phyloP scores from a whole-genome alignment of 2,113 vertebrate genomes.

The Catharus fuscescens region DNA sequence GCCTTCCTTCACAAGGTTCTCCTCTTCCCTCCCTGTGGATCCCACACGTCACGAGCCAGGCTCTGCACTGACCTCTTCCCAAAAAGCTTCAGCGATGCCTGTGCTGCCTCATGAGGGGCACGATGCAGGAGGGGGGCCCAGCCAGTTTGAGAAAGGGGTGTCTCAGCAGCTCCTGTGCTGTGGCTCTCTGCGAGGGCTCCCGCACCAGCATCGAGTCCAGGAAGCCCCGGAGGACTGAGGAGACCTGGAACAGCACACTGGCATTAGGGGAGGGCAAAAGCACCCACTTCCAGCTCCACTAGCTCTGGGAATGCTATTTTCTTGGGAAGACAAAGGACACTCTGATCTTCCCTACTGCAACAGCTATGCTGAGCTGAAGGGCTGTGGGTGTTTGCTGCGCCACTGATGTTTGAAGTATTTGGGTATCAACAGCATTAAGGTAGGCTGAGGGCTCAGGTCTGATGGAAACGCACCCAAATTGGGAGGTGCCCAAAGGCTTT shows the following conservation, averaged over 20 bases:
- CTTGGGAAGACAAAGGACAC: neutral
- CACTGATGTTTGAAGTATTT: accelerated
- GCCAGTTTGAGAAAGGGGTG: constrained; percentile 94
- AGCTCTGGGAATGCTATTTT: neutral
- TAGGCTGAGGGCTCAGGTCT: neutral
- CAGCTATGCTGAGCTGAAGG: neutral
- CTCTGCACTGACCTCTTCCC: neutral
- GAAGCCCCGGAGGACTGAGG: constrained; percentile 89
- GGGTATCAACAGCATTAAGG: neutral
- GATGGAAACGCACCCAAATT: neutral
- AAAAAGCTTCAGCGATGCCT: constrained; percentile 83
- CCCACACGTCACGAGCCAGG: neutral
- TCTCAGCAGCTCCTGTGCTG: constrained; percentile 90
- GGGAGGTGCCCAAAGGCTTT: neutral
- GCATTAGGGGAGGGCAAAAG: neutral
- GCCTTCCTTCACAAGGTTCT: neutral
- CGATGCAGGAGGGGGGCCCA: constrained; percentile 93
- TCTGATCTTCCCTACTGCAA: neutral
- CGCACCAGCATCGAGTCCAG: constrained; percentile 95
- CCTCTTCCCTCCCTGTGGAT: neutral
- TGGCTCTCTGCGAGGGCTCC: constrained; percentile 93
- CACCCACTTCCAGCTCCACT: accelerated
- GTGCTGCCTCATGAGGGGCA: constrained; percentile 98
- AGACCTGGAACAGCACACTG: constrained; percentile 80
- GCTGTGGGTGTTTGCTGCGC: accelerated